These are phyloP conservation scores for Lates japonicus DNA, from an alignment of 2,797 vertebrate species.

Conservation along the genomic window DNA sequence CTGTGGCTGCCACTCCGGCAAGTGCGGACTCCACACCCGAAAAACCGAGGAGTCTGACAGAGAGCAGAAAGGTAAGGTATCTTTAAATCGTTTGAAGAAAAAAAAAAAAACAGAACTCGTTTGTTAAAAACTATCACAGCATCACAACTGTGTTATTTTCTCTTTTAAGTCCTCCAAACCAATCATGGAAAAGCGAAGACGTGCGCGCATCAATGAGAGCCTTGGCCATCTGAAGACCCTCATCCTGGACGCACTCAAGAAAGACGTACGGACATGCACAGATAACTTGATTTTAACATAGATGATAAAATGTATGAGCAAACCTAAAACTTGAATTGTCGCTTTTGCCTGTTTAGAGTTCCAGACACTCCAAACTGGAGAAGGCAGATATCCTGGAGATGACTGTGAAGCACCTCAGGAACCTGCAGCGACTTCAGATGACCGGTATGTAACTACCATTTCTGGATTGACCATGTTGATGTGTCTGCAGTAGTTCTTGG, in stretches of 20 bases:
- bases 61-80: conserved; percentile 88
- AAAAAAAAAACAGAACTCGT: neutral
- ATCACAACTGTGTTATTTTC: neutral
- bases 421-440: conserved; percentile 93
- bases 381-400: conserved; percentile 98
- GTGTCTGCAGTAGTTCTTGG: neutral
- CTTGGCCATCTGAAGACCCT: conserved; percentile 92
- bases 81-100: too few relatives aligned
- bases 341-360: conserved; percentile 84
- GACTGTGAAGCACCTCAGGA: conserved; percentile 96
- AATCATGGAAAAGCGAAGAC: conserved; percentile 92
- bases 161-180: conserved; percentile 91
- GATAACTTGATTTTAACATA: neutral
- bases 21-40: conserved; percentile 86
- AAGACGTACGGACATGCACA: conserved; percentile 87
- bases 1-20: conserved; percentile 88
- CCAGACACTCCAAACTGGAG: conserved; percentile 96
- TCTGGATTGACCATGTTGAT: conserved; percentile 7
- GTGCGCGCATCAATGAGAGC: conserved; percentile 93
- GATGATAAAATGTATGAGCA: too few relatives aligned
- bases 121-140: neutral
- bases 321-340: neutral
- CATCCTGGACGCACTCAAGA: conserved; percentile 93
- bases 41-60: conserved; percentile 88
- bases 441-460: conserved; percentile 84